phyloP scores from a whole-genome alignment of 2,113 vertebrate genomes.

The Pontoporia blainvillei region DNA sequence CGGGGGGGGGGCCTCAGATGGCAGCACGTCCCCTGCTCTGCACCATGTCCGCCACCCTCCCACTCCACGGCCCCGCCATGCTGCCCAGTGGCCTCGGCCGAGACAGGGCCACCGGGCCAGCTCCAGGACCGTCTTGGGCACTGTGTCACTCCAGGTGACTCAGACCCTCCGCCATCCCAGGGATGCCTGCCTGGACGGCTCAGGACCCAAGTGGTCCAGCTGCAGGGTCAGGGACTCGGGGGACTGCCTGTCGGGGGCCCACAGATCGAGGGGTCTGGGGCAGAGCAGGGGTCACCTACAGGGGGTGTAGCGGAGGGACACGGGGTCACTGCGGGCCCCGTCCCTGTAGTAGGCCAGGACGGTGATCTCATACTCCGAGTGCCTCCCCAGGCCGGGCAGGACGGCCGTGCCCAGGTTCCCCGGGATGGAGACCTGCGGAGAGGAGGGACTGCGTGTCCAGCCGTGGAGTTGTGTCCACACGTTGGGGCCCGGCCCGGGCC shows the following conservation, averaged over 20 bases:
- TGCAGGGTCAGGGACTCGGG: neutral
- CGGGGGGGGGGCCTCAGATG: conserved; percentile 42
- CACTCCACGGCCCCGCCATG: fast-evolving
- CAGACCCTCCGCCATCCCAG: neutral
- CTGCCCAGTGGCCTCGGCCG: neutral
- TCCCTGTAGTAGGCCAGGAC: conserved; percentile 92
- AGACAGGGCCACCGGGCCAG: neutral
- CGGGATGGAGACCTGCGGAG: conserved; percentile 83
- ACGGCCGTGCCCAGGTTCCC: conserved; percentile 83
- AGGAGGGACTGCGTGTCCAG: neutral
- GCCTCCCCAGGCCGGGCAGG: conserved; percentile 87
- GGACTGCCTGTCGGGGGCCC: no score
- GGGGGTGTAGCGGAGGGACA: conserved; percentile 89
- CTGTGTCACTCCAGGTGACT: neutral
- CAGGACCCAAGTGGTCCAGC: neutral
- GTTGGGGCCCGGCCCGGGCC: fast-evolving
- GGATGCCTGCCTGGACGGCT: neutral
- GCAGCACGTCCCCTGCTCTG: fast-evolving
- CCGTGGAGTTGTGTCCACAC: fast-evolving
- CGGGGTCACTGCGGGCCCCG: conserved; percentile 89
- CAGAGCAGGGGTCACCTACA: conserved; percentile 82
- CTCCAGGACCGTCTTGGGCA: neutral
- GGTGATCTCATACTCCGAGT: conserved; percentile 91
- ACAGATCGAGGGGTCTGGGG: neutral
- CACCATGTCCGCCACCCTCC: no score